Conservation (phyloP, 2,888 invertebrate species). For the Charanyca ferruginea region DNA sequence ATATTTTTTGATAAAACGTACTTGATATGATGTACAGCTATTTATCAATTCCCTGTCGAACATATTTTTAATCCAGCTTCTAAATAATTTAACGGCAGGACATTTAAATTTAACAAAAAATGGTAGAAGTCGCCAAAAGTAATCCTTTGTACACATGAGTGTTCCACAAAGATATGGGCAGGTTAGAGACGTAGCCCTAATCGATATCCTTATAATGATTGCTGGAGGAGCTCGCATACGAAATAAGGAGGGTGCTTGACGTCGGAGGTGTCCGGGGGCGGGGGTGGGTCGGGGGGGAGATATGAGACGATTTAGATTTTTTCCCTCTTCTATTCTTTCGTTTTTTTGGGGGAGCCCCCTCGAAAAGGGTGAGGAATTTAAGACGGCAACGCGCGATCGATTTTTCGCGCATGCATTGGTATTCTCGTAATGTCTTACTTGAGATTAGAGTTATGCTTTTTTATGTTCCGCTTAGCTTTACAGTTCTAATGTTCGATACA, state of each 20-base stretch:
- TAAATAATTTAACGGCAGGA: conserved; percentile 18
- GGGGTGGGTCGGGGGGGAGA: conserved; percentile 80
- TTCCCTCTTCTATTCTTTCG: conserved; percentile 91
- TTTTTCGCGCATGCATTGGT: conserved; percentile 91
- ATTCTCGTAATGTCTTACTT: conserved; percentile 91
- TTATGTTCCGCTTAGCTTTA: conserved; percentile 66
- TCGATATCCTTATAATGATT: conserved; percentile 92
- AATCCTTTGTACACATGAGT: conserved; percentile 85
- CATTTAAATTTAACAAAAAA: conserved; percentile 39
- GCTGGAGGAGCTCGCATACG: conserved; percentile 91
- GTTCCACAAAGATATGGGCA: conserved; percentile 88
- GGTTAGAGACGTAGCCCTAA: conserved; percentile 89
- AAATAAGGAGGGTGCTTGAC: conserved; percentile 91
- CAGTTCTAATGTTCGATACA: conserved; percentile 15
- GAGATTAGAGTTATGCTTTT: conserved; percentile 89
- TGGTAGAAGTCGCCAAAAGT: conserved; percentile 64
- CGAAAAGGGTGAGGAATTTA: conserved; percentile 91
- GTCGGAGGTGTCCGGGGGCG: conserved; percentile 87
- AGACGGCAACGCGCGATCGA: conserved; percentile 89
- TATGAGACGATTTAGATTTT: conserved; percentile 92
- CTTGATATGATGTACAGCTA: neutral
- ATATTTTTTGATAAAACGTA: neutral
- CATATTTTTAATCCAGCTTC: neutral
- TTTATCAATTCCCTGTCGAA: neutral
- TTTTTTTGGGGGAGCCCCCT: conserved; percentile 91